Evolutionary conservation across 2,113 vertebrate species (phyloP).

Genomic region (Stigmatopora nigra): DNA sequence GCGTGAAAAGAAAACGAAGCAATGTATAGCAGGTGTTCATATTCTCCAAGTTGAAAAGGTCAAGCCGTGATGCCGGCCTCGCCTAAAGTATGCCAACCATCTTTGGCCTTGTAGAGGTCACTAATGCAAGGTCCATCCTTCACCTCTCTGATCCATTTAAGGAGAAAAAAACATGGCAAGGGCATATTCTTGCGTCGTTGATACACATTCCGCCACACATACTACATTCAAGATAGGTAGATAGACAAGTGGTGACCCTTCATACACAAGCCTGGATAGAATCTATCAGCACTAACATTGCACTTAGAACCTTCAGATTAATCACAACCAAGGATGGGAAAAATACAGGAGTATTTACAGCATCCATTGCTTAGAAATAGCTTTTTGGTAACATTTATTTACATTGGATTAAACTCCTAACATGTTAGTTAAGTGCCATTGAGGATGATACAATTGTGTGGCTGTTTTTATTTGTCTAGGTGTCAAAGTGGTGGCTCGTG

Average conservation of each 20-base stretch:
- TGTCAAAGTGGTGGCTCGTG: no score
- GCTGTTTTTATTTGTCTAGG: no score
- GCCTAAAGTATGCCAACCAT: constrained; percentile 48
- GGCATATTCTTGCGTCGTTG: constrained; percentile 15
- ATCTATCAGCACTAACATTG: not conserved
- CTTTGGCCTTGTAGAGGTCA: constrained; percentile 29
- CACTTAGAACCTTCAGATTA: constrained; percentile 24
- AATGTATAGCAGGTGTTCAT: constrained; percentile 49
- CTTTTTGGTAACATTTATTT: constrained; percentile 36
- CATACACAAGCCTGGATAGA: constrained; percentile 1
- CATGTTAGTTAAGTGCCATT: no score
- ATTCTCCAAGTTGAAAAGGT: constrained; percentile 58
- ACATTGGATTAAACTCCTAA: not conserved
- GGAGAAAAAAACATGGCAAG: constrained; percentile 21
- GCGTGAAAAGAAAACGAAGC: constrained; percentile 13
- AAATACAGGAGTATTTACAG: constrained; percentile 5
- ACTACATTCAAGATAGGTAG: constrained; percentile 9
- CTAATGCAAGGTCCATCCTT: constrained; percentile 4
- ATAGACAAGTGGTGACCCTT: constrained; percentile 8
- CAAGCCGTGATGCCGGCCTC: constrained; percentile 16
- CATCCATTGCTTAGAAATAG: constrained; percentile 14
- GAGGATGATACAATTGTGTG: no score
- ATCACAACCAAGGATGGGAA: constrained; percentile 19
- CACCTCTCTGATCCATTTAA: constrained; percentile 29
- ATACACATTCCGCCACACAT: constrained; percentile 21